Evolutionary conservation across 2,797 vertebrate species (phyloP).

Genomic region (Neomorphus geoffroyi): DNA sequence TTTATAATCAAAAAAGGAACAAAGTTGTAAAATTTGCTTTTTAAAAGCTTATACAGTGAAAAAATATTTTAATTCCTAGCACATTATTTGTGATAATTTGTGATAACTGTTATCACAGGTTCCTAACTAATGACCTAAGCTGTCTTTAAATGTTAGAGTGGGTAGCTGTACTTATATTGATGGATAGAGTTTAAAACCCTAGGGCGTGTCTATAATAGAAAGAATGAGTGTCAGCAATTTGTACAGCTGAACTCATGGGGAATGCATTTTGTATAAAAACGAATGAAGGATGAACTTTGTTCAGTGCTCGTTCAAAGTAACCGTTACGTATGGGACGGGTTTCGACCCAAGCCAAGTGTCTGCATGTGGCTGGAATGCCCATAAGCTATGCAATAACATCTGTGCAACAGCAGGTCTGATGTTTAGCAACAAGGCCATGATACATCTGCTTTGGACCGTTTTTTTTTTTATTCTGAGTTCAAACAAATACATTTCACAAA

Average conservation of each 20-base stretch:
- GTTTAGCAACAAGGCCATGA: neutral
- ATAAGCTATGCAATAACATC: neutral
- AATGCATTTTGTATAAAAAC: neutral
- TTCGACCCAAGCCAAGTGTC: neutral
- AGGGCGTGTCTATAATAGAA: neutral
- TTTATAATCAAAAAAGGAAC: neutral
- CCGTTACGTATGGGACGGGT: neutral
- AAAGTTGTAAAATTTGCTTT: neutral
- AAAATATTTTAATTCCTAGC: neutral
- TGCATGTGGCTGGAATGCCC: neutral
- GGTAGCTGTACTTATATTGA: neutral
- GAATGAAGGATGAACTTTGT: neutral
- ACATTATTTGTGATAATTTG: neutral
- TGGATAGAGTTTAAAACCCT: neutral
- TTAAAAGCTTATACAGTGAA: neutral
- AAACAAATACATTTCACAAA: neutral
- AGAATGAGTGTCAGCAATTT: conserved; percentile 9
- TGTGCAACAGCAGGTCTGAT: neutral
- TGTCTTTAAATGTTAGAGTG: conserved; percentile 19
- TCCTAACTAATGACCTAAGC: neutral
- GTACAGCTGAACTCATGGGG: neutral
- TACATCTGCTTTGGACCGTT: neutral
- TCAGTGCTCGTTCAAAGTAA: neutral
- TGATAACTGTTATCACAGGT: neutral
- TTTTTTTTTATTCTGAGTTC: neutral